phyloP scores from a whole-genome alignment of 30 jellyfish, hydroid and myxozoan species.

The Hydractinia symbiolongicarpus region DNA sequence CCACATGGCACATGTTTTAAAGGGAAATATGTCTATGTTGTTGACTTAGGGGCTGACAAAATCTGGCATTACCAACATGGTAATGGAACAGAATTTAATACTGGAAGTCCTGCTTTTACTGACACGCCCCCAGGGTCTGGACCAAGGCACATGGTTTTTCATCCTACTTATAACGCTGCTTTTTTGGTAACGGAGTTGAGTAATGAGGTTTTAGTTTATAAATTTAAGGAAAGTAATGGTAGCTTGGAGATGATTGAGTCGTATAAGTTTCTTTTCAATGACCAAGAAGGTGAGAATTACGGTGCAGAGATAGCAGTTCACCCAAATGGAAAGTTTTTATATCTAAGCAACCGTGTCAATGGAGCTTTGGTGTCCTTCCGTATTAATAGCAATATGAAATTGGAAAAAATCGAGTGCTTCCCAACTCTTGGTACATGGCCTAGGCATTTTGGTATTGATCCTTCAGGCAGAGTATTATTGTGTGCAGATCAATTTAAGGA shows the following conservation, averaged over 20 bases:
- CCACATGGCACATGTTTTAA: conserved; percentile 39
- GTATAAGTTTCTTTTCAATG: not conserved
- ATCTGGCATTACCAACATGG: conserved; percentile 36
- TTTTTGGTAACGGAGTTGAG: conserved; percentile 30
- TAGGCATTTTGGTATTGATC: conserved; percentile 35
- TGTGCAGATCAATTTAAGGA: conserved; percentile 41
- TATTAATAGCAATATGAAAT: conserved; percentile 5
- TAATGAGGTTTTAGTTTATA: conserved; percentile 27
- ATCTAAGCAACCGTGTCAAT: conserved; percentile 30
- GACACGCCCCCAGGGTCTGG: conserved; percentile 42
- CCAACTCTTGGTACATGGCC: conserved; percentile 36
- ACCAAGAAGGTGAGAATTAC: conserved; percentile 1
- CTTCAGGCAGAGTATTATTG: conserved; percentile 24
- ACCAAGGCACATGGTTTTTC: conserved; percentile 46
- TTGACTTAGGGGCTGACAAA: conserved; percentile 38
- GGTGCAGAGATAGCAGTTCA: conserved; percentile 35
- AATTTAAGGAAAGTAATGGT: conserved; percentile 1
- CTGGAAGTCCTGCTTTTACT: not conserved
- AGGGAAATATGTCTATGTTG: conserved; percentile 30
- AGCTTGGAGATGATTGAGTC: conserved; percentile 15
- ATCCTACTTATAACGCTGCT: conserved; percentile 15
- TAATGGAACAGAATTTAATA: conserved; percentile 12
- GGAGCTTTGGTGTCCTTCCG: conserved; percentile 32
- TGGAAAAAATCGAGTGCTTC: conserved; percentile 21
- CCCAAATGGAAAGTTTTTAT: conserved; percentile 29